These are phyloP conservation scores for Scomber japonicus DNA, from an alignment of 2,113 vertebrate species.

Conservation along the genomic window DNA sequence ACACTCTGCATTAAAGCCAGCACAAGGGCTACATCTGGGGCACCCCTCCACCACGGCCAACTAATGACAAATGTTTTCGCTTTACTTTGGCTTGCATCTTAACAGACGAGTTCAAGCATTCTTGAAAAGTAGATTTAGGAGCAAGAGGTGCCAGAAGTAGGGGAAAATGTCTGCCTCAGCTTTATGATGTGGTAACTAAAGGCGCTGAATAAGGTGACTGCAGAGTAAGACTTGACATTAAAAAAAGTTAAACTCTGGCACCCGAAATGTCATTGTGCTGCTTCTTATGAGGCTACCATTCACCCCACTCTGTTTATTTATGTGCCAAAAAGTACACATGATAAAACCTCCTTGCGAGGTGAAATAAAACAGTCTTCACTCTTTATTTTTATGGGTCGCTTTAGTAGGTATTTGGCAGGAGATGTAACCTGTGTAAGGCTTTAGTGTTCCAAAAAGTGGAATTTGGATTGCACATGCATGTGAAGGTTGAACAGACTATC, in stretches of 20 bases:
- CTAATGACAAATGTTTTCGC: conserved; percentile 76
- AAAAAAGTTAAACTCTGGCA: conserved; percentile 66
- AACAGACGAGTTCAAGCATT: conserved; percentile 85
- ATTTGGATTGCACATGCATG: conserved; percentile 42
- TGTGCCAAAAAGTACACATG: conserved; percentile 77
- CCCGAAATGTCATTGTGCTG: conserved; percentile 66
- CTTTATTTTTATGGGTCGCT: conserved; percentile 66
- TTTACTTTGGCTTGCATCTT: conserved; percentile 82
- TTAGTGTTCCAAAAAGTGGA: conserved; percentile 40
- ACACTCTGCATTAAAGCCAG: conserved; percentile 52
- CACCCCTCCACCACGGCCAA: conserved; percentile 69
- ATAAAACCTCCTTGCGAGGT: conserved; percentile 66
- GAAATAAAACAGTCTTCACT: conserved; percentile 63
- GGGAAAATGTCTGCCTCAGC: conserved; percentile 74
- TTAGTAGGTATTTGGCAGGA: conserved; percentile 65
- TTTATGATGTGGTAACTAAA: conserved; percentile 88
- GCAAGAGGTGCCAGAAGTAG: conserved; percentile 88
- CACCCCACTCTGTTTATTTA: conserved; percentile 60
- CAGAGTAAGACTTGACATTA: conserved; percentile 73
- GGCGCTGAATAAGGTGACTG: conserved; percentile 85
- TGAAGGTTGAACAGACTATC: conserved; percentile 45
- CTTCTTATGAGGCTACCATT: conserved; percentile 58
- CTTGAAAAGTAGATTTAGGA: conserved; percentile 92
- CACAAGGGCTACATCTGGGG: conserved; percentile 72
- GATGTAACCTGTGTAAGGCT: conserved; percentile 31